Evolutionary conservation across 2,888 invertebrate genomes (phyloP), one percentile per base, ranked within the genome.

Genomic region (Serrognathus titanus): DNA sequence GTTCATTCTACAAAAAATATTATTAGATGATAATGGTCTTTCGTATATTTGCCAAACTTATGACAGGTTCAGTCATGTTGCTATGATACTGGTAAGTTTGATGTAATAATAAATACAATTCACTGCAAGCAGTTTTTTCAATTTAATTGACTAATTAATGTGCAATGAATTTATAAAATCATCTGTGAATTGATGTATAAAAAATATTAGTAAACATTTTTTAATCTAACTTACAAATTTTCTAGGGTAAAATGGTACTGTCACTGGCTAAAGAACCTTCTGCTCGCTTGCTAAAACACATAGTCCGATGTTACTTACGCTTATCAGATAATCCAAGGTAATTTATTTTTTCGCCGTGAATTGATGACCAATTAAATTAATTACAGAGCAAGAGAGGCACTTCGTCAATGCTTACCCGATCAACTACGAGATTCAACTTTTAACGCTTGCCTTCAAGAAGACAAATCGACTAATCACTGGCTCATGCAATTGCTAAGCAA

Each of bases 21-120:
- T 99, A 48, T 80, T 98, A 46, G 99, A 99, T 80, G 99, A 99
- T 74, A 96, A 95, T 72, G 99, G 99, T 0, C 81, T 99, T 48
- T 92, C 92, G 45, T 99, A 99, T 74, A 99, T 99, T 66, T 99
- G 99, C 75, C 98, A 99, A 79, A 99, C 99, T 0, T 99, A 99
- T 78, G 99, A 99, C 75, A 85, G 99, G 70, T 99, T 99, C 79
- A 97, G 97, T 49, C 99, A 99, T 80, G 99, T 99, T 13, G 99
- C 99, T 58, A 98, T 98, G 90, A 99, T 99, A 70, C 82, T 99
- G 76, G 89, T 89, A 78, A 80, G 80, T 20, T 20, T 2, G 4
- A 20, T 3, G 20, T 4, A 20, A 20, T 20, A 20, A n/a, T n/a
- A n/a, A n/a, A n/a, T n/a, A n/a, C n/a, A n/a, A n/a, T n/a, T n/a